A percentile compares a stretch with the other conserved stretches of the same genome.
Evolutionary conservation across 2,797 vertebrate species (phyloP).

Genomic region (Onychomys arenicola): DNA sequence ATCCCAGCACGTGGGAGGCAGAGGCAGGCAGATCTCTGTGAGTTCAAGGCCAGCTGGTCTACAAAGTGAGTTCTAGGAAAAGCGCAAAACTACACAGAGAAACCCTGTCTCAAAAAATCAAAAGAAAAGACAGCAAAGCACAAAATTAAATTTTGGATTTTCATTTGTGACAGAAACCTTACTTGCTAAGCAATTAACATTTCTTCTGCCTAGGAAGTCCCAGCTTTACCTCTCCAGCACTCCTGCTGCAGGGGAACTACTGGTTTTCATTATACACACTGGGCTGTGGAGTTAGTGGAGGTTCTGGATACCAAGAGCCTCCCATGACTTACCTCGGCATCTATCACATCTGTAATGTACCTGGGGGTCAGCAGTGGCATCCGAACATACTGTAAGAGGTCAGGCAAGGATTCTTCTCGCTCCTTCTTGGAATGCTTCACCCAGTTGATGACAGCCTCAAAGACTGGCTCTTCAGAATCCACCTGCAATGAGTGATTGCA

Average conservation of each 20-base stretch:
- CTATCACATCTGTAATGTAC: slow-evolving; percentile 99
- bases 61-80: no score
- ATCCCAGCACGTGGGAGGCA: no score
- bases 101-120: no score
- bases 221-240: not conserved
- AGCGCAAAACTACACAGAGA: no score
- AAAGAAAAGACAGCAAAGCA: not conserved
- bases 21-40: no score
- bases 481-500: slow-evolving; percentile 87
- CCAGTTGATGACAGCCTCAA: slow-evolving; percentile 98
- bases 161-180: not conserved
- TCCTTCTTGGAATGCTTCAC: slow-evolving; percentile 97
- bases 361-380: slow-evolving; percentile 98
- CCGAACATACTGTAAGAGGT: slow-evolving; percentile 97
- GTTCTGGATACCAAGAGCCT: not conserved
- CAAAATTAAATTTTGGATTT: not conserved
- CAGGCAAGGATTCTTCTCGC: slow-evolving; percentile 93
- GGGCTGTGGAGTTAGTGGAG: not conserved
- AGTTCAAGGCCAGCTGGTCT: no score
- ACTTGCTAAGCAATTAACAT: not conserved
- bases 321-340: slow-evolving; percentile 92
- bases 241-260: not conserved
- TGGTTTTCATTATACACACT: not conserved
- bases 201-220: not conserved
- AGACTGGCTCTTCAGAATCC: slow-evolving; percentile 98